Evolutionary conservation across 2,888 invertebrate genomes (phyloP).

Genomic region (Parthenolecanium corni): DNA sequence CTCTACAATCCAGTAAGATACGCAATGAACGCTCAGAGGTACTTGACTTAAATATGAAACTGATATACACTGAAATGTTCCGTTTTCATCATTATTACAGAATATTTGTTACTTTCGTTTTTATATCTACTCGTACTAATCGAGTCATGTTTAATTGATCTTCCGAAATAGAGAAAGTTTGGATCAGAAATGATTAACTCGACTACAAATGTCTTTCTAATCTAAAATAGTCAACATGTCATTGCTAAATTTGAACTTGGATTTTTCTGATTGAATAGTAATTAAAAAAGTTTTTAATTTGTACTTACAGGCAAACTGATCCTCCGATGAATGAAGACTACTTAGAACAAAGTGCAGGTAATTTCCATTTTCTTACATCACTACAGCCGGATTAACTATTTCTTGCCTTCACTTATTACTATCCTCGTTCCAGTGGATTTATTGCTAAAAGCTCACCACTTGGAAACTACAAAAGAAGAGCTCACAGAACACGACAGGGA

Average conservation of each 20-base stretch:
- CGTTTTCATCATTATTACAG: no score
- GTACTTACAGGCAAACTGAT: background rate
- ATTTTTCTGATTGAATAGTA: background rate
- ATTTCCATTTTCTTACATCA: no score
- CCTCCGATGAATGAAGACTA: constrained; percentile 4
- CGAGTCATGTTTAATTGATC: background rate
- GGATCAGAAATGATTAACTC: no score
- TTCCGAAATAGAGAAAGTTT: background rate
- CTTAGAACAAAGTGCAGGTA: constrained; percentile 17
- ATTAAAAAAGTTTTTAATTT: background rate
- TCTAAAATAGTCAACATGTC: no score
- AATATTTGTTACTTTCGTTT: background rate
- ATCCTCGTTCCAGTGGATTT: constrained; percentile 12
- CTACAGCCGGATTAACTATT: no score
- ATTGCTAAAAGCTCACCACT: constrained; percentile 12
- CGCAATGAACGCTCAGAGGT: constrained; percentile 4
- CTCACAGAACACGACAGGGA: constrained; percentile 11
- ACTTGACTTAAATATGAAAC: background rate
- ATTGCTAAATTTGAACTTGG: no score
- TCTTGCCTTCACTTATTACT: no score
- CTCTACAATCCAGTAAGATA: constrained; percentile 12
- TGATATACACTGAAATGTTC: no score
- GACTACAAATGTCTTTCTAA: no score
- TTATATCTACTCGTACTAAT: background rate
- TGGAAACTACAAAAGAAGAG: background rate